phyloP scores from a whole-genome alignment of 1,140 invertebrate genomes.

The Bicyclus anynana region DNA sequence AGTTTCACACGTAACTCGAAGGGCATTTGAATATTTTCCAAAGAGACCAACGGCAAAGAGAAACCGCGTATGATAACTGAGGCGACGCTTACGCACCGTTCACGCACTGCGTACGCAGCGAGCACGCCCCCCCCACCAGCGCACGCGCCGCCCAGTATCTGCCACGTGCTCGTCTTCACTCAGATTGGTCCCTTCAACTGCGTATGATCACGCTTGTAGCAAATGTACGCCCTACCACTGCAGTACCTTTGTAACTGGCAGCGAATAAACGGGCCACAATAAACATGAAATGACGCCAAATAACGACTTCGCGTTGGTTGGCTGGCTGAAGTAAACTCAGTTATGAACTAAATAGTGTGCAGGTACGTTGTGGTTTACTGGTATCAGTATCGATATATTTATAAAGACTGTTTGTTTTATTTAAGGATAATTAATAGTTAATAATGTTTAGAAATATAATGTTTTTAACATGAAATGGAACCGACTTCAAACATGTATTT shows the following conservation, averaged over 20 bases:
- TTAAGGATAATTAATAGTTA: background rate
- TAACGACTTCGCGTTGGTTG: constrained; percentile 33
- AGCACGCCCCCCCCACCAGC: constrained; percentile 46
- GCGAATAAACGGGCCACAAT: constrained; percentile 27
- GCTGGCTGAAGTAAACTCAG: background rate
- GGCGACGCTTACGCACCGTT: constrained; percentile 30
- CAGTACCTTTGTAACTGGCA: constrained; percentile 21
- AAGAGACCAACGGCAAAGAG: background rate
- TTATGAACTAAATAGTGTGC: background rate
- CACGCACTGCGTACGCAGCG: constrained; percentile 63
- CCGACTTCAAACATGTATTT: no score
- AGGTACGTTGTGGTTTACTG: background rate
- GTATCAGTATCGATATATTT: background rate
- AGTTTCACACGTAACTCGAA: no score
- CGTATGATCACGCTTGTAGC: constrained; percentile 26
- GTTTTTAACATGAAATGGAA: no score
- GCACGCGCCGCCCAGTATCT: constrained; percentile 48
- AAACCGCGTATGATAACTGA: constrained; percentile 8
- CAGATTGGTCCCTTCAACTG: constrained; percentile 61
- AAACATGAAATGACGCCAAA: constrained; percentile 48
- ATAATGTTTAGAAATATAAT: no score
- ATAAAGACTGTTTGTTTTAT: background rate
- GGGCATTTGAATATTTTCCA: background rate
- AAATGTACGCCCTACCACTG: constrained; percentile 44
- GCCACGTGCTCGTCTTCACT: constrained; percentile 41